Evolutionary conservation across 2,888 invertebrate species (phyloP).

Genomic region (Pteria penguin): DNA sequence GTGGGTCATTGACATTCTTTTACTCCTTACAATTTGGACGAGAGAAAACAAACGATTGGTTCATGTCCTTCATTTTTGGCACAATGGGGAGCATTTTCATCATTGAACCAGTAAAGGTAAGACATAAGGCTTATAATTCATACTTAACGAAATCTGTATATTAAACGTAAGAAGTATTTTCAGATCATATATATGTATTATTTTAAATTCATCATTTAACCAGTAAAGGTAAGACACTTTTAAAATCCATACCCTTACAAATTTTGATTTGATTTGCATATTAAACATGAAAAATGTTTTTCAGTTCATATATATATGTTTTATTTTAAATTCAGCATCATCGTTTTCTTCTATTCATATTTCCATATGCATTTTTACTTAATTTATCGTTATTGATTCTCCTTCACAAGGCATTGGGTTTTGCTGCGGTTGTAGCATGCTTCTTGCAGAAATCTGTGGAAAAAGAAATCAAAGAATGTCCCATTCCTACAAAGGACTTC

Average conservation of each 20-base stretch:
- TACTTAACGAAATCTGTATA: background rate
- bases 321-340: background rate
- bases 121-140: too few relatives aligned
- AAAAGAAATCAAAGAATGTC: background rate
- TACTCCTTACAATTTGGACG: constrained; percentile 77
- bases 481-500: too few relatives aligned
- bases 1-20: constrained; percentile 75
- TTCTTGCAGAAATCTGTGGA: background rate
- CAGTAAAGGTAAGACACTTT: too few relatives aligned
- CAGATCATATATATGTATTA: background rate
- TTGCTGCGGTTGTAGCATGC: background rate
- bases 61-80: constrained; percentile 51
- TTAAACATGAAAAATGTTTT: too few relatives aligned
- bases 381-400: too few relatives aligned
- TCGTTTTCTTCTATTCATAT: too few relatives aligned
- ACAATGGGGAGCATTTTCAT: constrained; percentile 35
- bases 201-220: background rate
- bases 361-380: too few relatives aligned
- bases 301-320: background rate
- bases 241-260: too few relatives aligned
- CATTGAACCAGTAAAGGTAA: constrained; percentile 47
- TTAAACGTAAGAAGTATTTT: background rate
- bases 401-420: background rate
- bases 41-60: constrained; percentile 74
- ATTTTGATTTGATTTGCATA: too few relatives aligned